phyloP scores from a whole-genome alignment of 2,888 invertebrate genomes.

The Ligdia adustata region DNA sequence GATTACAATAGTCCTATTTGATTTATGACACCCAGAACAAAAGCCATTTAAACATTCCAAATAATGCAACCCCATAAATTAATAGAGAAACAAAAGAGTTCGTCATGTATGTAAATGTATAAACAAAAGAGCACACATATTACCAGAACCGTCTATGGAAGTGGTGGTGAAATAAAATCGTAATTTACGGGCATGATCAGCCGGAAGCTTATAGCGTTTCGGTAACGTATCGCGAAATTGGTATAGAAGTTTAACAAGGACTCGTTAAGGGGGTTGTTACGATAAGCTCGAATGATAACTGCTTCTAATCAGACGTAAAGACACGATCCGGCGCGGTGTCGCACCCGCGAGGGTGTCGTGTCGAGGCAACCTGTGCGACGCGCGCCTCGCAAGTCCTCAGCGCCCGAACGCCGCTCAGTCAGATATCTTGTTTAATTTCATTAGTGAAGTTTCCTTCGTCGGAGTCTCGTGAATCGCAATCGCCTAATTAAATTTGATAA shows the following conservation, averaged over 20 bases:
- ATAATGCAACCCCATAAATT: constrained; percentile 36
- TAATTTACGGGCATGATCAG: constrained; percentile 62
- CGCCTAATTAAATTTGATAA: constrained; percentile 42
- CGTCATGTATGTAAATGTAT: constrained; percentile 30
- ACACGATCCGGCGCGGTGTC: constrained; percentile 41
- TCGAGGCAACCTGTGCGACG: constrained; percentile 18
- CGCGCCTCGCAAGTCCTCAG: constrained; percentile 23
- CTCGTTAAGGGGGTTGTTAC: constrained; percentile 74
- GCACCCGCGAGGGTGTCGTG: constrained; percentile 27
- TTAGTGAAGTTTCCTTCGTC: constrained; percentile 46
- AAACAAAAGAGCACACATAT: constrained; percentile 30
- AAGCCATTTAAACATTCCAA: constrained; percentile 26
- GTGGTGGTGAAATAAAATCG: constrained; percentile 55
- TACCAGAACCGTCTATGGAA: constrained; percentile 34
- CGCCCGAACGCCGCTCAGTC: constrained; percentile 41
- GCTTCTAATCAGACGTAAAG: constrained; percentile 79
- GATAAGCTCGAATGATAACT: constrained; percentile 79
- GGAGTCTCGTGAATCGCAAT: constrained; percentile 35
- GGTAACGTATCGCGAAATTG: constrained; percentile 70
- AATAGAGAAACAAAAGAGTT: constrained; percentile 34
- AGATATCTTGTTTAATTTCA: constrained; percentile 58
- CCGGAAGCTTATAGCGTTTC: constrained; percentile 65
- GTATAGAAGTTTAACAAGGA: constrained; percentile 75
- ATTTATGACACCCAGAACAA: constrained; percentile 33
- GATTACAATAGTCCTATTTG: constrained; percentile 30